Percentiles rank a stretch among this genome's conserved stretches.
These are phyloP conservation scores for Neoaliturus tenellus DNA, from an alignment of 2,888 invertebrate genomes.

Conservation along the genomic window DNA sequence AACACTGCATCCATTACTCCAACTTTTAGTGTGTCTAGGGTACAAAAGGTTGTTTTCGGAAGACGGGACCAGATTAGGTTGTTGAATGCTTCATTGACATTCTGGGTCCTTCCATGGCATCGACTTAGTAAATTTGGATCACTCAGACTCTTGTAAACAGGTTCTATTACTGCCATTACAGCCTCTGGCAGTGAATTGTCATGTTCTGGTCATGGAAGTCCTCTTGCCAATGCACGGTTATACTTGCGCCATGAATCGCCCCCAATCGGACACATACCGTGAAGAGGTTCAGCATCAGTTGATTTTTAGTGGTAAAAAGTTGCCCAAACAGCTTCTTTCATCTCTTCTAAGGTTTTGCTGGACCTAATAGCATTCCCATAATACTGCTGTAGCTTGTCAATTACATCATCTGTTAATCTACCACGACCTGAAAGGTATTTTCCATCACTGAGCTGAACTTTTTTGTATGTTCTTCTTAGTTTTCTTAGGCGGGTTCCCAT, in stretches of 20 bases:
- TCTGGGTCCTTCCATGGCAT: neutral
- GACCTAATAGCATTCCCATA: neutral
- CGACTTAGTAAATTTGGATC: neutral
- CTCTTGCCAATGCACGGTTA: constrained; percentile 32
- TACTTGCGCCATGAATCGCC: constrained; percentile 41
- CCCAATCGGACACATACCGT: constrained; percentile 29
- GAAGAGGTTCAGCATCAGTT: constrained; percentile 40
- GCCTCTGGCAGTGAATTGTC: neutral
- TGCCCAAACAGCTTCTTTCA: constrained; percentile 3
- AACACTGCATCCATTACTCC: neutral
- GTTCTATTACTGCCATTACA: neutral
- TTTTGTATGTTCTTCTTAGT: neutral
- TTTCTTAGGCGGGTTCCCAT: constrained; percentile 28
- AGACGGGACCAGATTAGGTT: neutral
- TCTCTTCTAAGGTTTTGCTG: neutral
- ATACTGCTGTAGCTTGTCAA: neutral
- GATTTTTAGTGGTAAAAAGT: constrained; percentile 38
- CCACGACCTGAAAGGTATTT: neutral
- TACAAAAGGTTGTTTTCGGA: neutral
- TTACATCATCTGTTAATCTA: neutral
- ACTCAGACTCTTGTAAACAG: neutral
- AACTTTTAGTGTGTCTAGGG: neutral
- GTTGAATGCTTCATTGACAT: neutral
- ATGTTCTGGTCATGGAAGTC: neutral
- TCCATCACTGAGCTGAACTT: constrained; percentile 8